Conservation (phyloP, 37 sponge, comb jelly and placozoan genomes). For the Beroe ovata region DNA sequence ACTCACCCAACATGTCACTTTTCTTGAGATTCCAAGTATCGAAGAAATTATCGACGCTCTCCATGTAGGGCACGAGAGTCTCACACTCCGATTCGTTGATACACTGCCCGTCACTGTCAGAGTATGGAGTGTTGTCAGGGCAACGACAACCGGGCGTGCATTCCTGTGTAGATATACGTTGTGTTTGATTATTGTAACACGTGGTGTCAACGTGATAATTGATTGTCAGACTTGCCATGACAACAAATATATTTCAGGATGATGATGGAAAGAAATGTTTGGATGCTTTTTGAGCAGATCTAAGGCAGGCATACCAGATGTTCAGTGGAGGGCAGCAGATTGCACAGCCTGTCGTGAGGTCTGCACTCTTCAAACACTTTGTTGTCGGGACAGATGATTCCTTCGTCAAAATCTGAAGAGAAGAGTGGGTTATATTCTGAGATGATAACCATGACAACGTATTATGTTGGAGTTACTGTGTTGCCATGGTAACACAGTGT, state of each 20-base stretch:
- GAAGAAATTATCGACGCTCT: neutral
- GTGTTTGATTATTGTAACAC: too few species aligned
- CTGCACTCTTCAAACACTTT: neutral
- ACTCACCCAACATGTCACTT: slow-evolving; percentile 4
- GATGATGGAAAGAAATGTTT: too few species aligned
- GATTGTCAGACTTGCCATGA: too few species aligned
- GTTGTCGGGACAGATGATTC: neutral
- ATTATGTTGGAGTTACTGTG: too few species aligned
- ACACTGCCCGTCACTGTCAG: neutral
- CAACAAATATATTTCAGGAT: too few species aligned
- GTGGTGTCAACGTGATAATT: too few species aligned
- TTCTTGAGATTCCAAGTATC: neutral
- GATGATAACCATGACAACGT: too few species aligned
- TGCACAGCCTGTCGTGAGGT: neutral
- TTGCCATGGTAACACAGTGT: too few species aligned
- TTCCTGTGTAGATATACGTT: too few species aligned
- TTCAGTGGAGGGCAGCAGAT: too few species aligned
- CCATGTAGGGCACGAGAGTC: neutral
- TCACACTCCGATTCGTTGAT: neutral
- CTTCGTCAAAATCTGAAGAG: neutral
- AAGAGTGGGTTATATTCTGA: neutral
- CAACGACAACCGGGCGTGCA: slow-evolving; percentile 42
- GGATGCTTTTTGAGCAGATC: too few species aligned
- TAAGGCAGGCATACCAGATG: too few species aligned
- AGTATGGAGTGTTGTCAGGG: neutral